Conservation (phyloP, 2,113 vertebrate species). For the Paraplagusia blochii region DNA sequence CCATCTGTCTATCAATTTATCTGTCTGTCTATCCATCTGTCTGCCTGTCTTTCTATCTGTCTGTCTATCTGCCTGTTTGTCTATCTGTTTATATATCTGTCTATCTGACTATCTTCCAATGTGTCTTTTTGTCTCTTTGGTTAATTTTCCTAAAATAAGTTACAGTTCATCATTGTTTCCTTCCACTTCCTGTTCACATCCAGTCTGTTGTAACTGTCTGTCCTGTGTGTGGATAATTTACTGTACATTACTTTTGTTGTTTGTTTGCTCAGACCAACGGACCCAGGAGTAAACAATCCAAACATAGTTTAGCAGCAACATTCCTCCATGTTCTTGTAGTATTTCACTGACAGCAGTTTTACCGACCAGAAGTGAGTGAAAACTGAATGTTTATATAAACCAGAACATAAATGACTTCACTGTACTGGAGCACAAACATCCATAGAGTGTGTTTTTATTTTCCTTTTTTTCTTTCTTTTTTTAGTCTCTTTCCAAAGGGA, state of each 20-base stretch:
- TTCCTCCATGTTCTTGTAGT: not conserved
- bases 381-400: slow-evolving; percentile 50
- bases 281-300: not conserved
- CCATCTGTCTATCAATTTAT: too few relatives aligned
- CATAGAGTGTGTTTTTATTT: not conserved
- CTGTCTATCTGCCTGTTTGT: too few relatives aligned
- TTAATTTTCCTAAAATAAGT: too few relatives aligned
- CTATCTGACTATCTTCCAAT: too few relatives aligned
- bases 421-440: not conserved
- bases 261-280: not conserved
- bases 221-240: not conserved
- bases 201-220: not conserved
- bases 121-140: too few relatives aligned
- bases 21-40: too few relatives aligned
- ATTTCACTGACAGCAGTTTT: not conserved
- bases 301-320: too few relatives aligned
- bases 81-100: too few relatives aligned
- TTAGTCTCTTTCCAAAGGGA: slow-evolving; percentile 8
- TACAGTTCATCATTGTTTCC: not conserved
- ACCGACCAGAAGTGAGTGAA: not conserved
- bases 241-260: not conserved
- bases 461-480: not conserved
- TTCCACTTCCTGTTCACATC: too few relatives aligned
- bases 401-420: slow-evolving; percentile 36
- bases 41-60: too few relatives aligned